phyloP scores from a whole-genome alignment of 2,797 vertebrate species.

The Coendou prehensilis region DNA sequence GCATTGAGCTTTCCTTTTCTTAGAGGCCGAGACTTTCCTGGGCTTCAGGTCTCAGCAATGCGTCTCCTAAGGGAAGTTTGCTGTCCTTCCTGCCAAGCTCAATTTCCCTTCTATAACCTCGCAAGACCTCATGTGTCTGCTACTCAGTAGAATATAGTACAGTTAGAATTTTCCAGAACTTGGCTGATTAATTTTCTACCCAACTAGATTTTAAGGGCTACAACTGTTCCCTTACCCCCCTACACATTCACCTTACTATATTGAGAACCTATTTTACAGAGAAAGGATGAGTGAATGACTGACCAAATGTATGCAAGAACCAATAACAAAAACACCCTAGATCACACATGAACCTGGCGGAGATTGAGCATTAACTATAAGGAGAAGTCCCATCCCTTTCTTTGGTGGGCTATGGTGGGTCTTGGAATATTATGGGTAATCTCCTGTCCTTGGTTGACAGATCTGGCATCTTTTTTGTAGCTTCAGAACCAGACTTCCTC shows the following conservation, averaged over 20 bases:
- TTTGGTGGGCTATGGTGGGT: neutral
- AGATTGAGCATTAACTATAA: neutral
- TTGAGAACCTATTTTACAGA: neutral
- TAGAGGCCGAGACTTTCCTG: neutral
- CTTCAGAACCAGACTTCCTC: neutral
- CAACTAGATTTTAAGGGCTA: neutral
- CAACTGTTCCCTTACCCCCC: neutral
- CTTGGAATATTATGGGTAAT: neutral
- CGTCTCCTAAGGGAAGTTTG: accelerated
- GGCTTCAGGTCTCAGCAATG: neutral
- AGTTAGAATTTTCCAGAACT: neutral
- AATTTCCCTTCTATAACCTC: neutral
- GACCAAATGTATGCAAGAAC: neutral
- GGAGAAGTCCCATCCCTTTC: neutral
- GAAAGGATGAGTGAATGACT: neutral
- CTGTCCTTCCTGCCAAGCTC: neutral
- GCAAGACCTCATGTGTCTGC: neutral
- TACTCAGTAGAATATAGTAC: neutral
- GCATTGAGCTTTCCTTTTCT: neutral
- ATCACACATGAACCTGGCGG: neutral
- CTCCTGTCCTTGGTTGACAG: neutral
- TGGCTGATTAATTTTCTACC: neutral
- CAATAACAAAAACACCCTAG: neutral
- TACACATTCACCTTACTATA: too few species aligned
- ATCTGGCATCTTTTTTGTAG: neutral